A percentile compares a stretch with the other conserved stretches of the same genome.
Conservation (phyloP, 35 echinoderm and acorn worm genomes). For the Apostichopus parvimensis region DNA sequence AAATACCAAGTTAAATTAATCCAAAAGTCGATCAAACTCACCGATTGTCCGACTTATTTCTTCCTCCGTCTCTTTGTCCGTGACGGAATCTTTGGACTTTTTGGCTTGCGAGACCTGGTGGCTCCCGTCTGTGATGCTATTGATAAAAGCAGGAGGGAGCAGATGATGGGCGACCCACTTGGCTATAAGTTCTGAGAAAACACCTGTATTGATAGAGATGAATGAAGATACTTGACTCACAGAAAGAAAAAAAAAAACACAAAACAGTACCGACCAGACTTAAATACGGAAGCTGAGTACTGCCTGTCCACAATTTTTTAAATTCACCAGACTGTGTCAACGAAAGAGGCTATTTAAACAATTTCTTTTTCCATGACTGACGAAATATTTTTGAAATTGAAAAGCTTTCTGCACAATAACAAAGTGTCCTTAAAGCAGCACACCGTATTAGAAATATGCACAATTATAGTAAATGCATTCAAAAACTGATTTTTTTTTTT, state of each 20-base stretch:
- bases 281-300: no score
- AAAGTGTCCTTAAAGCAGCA: no score
- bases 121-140: conserved; percentile 57
- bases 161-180: conserved; percentile 75
- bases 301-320: no score
- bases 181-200: conserved; percentile 84
- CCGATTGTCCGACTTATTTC: not conserved
- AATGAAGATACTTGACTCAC: not conserved
- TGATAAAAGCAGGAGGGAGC: conserved; percentile 73
- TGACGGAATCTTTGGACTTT: not conserved
- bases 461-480: no score
- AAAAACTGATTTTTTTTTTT: no score
- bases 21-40: not conserved
- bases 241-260: not conserved
- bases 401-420: no score
- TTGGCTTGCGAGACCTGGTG: conserved; percentile 3
- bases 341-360: no score
- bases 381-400: no score
- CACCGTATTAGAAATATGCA: no score
- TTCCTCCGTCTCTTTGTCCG: conserved; percentile 8
- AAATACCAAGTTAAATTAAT: no score
- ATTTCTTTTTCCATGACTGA: no score
- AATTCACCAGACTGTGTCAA: no score
- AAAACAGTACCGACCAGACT: not conserved
- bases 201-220: conserved; percentile 40